These are phyloP conservation scores for Eulithis prunata DNA, from an alignment of 2,888 invertebrate species.

Conservation along the genomic window DNA sequence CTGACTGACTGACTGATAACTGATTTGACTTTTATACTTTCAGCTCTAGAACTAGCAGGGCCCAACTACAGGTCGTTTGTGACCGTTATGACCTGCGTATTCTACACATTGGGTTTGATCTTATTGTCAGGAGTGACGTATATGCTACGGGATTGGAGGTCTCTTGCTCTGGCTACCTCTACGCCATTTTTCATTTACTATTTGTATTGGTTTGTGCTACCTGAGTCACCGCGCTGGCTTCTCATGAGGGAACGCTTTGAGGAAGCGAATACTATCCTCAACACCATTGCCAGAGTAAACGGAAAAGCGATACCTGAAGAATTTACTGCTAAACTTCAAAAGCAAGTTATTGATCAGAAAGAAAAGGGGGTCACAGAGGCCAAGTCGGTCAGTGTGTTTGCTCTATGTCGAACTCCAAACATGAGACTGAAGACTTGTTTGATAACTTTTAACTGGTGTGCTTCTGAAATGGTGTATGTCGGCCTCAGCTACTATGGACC, in stretches of 20 bases:
- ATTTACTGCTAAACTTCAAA: constrained; percentile 89
- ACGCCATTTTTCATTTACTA: constrained; percentile 93
- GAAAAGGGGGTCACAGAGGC: constrained; percentile 77
- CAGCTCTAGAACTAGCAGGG: constrained; percentile 95
- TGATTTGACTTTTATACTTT: constrained; percentile 49
- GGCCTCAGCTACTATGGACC: constrained; percentile 96
- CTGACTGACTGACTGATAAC: no score
- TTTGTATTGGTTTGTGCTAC: constrained; percentile 93
- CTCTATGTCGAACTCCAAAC: constrained; percentile 92
- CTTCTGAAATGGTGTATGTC: constrained; percentile 96
- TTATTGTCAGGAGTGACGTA: constrained; percentile 93
- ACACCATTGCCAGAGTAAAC: constrained; percentile 91
- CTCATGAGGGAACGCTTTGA: constrained; percentile 91
- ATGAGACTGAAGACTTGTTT: constrained; percentile 94
- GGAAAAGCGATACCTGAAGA: constrained; percentile 89
- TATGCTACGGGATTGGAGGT: constrained; percentile 92
- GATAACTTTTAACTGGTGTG: constrained; percentile 96
- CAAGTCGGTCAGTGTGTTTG: constrained; percentile 82
- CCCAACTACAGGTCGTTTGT: constrained; percentile 96
- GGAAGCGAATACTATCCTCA: constrained; percentile 91
- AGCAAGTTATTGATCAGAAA: constrained; percentile 87
- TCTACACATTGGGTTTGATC: constrained; percentile 94
- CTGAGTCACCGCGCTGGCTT: constrained; percentile 97
- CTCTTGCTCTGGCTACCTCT: constrained; percentile 91
- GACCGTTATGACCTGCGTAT: constrained; percentile 95